A percentile compares a stretch with the other conserved stretches of the same genome.
Conservation (phyloP, 1,140 invertebrate genomes). For the Drosophila prosaltans region DNA sequence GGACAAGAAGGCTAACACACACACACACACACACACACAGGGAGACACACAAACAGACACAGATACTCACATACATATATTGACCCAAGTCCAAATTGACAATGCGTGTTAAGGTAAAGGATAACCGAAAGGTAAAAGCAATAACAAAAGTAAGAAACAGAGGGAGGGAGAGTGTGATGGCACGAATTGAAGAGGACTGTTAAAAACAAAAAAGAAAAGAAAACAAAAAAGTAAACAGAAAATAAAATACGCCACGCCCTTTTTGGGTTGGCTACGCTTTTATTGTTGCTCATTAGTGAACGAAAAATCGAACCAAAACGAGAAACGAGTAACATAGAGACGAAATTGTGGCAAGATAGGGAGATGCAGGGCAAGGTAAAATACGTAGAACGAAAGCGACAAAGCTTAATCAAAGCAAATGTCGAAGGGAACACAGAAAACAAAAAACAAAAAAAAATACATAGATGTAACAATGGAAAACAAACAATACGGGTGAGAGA, state of each 20-base stretch:
- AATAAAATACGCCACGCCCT: slow-evolving; percentile 72
- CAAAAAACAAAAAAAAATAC: slow-evolving; percentile 37
- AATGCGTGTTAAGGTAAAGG: slow-evolving; percentile 49
- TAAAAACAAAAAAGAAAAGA: slow-evolving; percentile 76
- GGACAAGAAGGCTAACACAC: neutral
- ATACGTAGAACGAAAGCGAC: slow-evolving; percentile 23
- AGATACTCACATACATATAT: slow-evolving; percentile 46
- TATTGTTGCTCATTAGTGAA: slow-evolving; percentile 76
- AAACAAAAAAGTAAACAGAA: slow-evolving; percentile 71
- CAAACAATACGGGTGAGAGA: slow-evolving; percentile 74
- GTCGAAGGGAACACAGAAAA: slow-evolving; percentile 22
- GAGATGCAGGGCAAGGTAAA: slow-evolving; percentile 28
- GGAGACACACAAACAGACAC: slow-evolving; percentile 17
- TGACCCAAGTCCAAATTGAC: slow-evolving; percentile 69
- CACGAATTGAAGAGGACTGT: slow-evolving; percentile 28
- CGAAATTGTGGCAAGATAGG: neutral
- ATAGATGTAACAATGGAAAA: slow-evolving; percentile 62
- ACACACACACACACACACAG: slow-evolving; percentile 20
- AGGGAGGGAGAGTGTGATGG: neutral
- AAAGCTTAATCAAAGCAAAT: slow-evolving; percentile 60
- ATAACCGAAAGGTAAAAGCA: slow-evolving; percentile 53
- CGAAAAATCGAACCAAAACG: slow-evolving; percentile 52
- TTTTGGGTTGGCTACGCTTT: slow-evolving; percentile 65
- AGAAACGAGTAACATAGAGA: slow-evolving; percentile 7
- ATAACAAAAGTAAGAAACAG: slow-evolving; percentile 1